Evolutionary conservation across 2,888 invertebrate genomes (phyloP), one percentile per base, ranked within the genome.

Genomic region (Cyrtodaria siliqua): DNA sequence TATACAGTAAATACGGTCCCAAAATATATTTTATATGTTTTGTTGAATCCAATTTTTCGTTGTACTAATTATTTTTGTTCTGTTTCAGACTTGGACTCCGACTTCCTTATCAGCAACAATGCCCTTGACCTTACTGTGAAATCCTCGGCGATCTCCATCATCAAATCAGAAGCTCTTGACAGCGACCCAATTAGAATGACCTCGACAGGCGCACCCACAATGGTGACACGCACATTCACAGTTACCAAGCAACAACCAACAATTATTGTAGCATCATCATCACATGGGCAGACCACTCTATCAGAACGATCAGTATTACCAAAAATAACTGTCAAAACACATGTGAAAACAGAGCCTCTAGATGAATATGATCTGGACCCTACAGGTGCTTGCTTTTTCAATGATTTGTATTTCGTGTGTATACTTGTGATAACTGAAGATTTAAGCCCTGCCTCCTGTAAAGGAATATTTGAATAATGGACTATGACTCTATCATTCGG

Each of bases 41-140:
- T n/a, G n/a, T n/a, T n/a, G n/a, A n/a, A n/a, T n/a, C n/a, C n/a
- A n/a, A n/a, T n/a, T n/a, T n/a, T n/a, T n/a, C n/a, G n/a, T n/a
- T n/a, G n/a, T n/a, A n/a, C 42, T 2, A 3, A 4, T 67, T 14
- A 12, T 9, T 69, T 60, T 55, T 72, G 57, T 73, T 53, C 55
- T n/a, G n/a, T 79, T 77, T 16, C 82, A 97, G 97, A 97, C 90
- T 96, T 97, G 96, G 97, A 97, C 93, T 86, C 90, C 1, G 97
- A 97, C 92, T 96, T 96, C 93, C 97, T 96, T 93, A 96, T 96
- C 71, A 95, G 96, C 70, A 96, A 97, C 91, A 75, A 75, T 38
- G 85, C 86, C 71, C 79, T 86, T 12, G 95, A 97, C 79, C 95
- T 97, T 92, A 95, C 95, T 88, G 93, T 94, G 63, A 94, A 95